Evolutionary conservation across 1,140 invertebrate genomes (phyloP).

Genomic region (Ceratina japonica): DNA sequence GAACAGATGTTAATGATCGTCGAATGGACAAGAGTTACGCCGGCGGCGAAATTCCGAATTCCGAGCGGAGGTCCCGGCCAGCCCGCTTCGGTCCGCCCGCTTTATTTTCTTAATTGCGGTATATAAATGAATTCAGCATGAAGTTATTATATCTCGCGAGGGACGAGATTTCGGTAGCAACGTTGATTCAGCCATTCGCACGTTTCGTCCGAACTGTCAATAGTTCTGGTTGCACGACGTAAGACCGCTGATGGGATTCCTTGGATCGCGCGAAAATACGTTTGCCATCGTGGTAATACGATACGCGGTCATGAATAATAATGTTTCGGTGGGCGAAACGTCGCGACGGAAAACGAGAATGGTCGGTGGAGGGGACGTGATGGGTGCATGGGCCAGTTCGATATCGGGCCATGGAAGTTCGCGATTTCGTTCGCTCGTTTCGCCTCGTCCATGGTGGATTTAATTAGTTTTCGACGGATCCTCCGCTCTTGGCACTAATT

Average conservation of each 20-base stretch:
- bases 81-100: background rate
- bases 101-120: slow-evolving; percentile 13
- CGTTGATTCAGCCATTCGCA: too few relatives aligned
- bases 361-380: background rate
- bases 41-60: background rate
- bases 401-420: background rate
- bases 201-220: slow-evolving; percentile 3
- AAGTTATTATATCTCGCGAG: slow-evolving; percentile 22
- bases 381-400: background rate
- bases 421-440: background rate
- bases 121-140: slow-evolving; percentile 8
- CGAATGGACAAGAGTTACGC: background rate
- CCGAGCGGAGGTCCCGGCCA: background rate
- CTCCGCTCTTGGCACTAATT: slow-evolving; percentile 14
- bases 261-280: slow-evolving; percentile 16
- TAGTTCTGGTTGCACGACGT: slow-evolving; percentile 44
- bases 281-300: slow-evolving; percentile 52
- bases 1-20: slow-evolving; percentile 14
- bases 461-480: slow-evolving; percentile 29
- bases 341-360: background rate
- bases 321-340: slow-evolving; percentile 43
- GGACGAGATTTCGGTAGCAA: background rate
- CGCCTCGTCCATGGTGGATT: background rate
- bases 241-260: slow-evolving; percentile 36
- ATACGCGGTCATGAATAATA: slow-evolving; percentile 64